Evolutionary conservation across 2,888 invertebrate species (phyloP).

Genomic region (Lycophotia porphyrea): DNA sequence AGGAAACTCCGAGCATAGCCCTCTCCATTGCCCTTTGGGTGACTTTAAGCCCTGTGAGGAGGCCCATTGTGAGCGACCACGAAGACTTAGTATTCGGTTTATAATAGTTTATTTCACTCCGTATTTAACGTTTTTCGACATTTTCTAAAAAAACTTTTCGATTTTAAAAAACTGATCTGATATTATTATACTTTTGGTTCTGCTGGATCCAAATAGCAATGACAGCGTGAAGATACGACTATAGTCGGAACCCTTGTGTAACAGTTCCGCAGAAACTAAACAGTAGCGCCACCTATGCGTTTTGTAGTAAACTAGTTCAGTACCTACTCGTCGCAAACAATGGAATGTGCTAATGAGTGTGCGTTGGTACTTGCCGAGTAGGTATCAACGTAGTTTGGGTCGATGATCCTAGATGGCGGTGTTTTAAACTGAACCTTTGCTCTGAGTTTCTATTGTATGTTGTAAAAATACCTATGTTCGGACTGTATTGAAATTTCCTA

Average conservation of each 20-base stretch:
- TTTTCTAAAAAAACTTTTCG: too few relatives aligned
- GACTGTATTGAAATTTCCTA: background rate
- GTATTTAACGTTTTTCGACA: background rate
- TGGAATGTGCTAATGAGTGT: background rate
- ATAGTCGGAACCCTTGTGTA: too few relatives aligned
- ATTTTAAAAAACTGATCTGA: background rate
- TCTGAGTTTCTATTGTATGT: background rate
- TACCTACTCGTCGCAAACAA: background rate
- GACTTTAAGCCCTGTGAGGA: too few relatives aligned
- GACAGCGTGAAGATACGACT: background rate
- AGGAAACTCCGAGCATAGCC: too few relatives aligned
- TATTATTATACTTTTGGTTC: background rate
- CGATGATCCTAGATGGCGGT: constrained; percentile 49
- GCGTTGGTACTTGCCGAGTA: background rate
- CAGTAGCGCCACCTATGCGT: constrained; percentile 40
- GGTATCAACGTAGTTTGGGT: background rate
- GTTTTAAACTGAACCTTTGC: background rate
- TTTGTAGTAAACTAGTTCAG: background rate
- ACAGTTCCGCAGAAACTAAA: background rate
- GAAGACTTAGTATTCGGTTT: background rate
- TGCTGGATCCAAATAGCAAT: background rate
- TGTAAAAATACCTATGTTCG: background rate
- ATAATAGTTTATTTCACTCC: background rate
- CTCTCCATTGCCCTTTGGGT: too few relatives aligned
- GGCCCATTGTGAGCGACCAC: too few relatives aligned